These are phyloP conservation scores for Naja naja DNA, from an alignment of 2,113 vertebrate genomes.

Conservation along the genomic window DNA sequence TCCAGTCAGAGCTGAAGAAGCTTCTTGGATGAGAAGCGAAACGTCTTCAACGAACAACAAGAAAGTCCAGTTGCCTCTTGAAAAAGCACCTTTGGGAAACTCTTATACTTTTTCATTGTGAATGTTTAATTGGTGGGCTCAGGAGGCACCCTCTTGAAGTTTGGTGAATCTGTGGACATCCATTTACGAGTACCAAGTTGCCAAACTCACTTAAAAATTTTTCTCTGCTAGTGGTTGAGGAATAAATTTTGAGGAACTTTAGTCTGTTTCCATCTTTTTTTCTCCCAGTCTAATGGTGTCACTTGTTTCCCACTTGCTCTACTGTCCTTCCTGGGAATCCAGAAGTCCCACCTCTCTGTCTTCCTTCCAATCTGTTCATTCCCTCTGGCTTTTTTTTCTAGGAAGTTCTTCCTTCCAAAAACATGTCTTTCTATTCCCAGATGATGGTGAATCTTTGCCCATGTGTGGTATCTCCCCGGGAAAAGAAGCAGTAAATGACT, in stretches of 20 bases:
- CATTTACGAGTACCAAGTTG: neutral
- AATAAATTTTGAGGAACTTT: neutral
- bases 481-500: neutral
- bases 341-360: neutral
- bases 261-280: neutral
- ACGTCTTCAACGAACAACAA: too few species aligned
- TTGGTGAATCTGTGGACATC: neutral
- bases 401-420: neutral
- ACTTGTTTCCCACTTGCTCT: neutral
- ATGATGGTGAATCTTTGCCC: conserved; percentile 64
- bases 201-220: neutral
- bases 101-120: neutral
- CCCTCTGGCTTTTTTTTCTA: neutral
- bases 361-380: neutral
- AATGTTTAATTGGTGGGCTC: neutral
- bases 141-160: neutral
- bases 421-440: conserved; percentile 5
- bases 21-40: too few species aligned
- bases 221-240: neutral
- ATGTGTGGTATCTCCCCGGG: conserved; percentile 80
- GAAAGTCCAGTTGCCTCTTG: too few species aligned
- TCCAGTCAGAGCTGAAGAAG: too few species aligned
- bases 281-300: neutral
- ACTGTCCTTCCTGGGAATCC: neutral
- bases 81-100: neutral